phyloP scores from a whole-genome alignment of 1,140 invertebrate genomes.

The Pogonomyrmex barbatus region DNA sequence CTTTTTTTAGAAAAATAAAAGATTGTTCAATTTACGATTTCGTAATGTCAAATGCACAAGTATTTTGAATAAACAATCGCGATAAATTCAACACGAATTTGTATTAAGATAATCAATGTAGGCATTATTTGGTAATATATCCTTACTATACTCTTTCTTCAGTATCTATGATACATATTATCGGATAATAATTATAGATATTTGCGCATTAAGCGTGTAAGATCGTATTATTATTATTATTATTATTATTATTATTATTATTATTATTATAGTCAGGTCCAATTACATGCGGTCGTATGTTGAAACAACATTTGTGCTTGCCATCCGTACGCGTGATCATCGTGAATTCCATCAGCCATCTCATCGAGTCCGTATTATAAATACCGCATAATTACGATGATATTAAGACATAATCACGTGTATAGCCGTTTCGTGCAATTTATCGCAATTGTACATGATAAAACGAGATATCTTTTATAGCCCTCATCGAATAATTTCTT shows the following conservation, averaged over 20 bases:
- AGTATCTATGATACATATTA: constrained; percentile 37
- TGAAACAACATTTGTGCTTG: constrained; percentile 36
- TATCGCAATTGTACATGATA: constrained; percentile 8
- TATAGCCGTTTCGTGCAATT: constrained; percentile 5
- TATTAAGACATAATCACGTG: constrained; percentile 32
- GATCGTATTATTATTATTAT: constrained; percentile 51
- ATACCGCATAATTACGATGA: constrained; percentile 40
- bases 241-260: constrained; percentile 39
- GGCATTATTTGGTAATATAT: not conserved
- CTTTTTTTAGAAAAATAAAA: not conserved
- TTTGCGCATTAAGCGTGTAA: constrained; percentile 39
- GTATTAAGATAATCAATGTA: constrained; percentile 26
- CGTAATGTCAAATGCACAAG: not conserved
- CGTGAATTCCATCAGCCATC: not conserved
- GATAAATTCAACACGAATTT: not conserved
- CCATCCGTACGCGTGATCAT: not conserved
- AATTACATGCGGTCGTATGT: constrained; percentile 37
- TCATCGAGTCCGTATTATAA: constrained; percentile 6
- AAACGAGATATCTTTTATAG: not conserved
- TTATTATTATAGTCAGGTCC: constrained; percentile 47
- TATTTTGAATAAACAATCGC: not conserved
- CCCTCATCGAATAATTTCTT: constrained; percentile 11
- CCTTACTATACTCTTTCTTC: not conserved
- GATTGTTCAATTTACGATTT: not conserved
- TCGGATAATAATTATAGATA: constrained; percentile 55